Base-by-base conservation (phyloP, 2,888 invertebrate species). In the Nomada lathburiana region DNA sequence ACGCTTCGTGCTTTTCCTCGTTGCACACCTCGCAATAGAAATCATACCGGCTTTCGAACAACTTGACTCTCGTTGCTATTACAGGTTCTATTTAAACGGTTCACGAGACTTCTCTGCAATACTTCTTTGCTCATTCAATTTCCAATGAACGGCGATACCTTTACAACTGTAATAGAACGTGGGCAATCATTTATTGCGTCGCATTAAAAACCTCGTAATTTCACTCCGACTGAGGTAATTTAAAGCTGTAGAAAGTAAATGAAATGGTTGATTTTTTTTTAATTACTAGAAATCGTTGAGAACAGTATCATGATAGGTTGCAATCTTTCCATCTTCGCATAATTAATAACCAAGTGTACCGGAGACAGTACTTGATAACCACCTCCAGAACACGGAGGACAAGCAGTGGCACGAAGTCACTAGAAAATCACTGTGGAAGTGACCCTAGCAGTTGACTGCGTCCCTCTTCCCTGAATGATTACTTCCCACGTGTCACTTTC, bases 301-400 rank as follows among this genome's bases (percentile, higher is more conserved):
- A 7, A 36, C 7, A 36, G 36, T 29, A 29, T 29, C 29, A 7
- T 29, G 36, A 36, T 36, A 36, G 36, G 36, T 36, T 36, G 36
- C 36, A 36, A 36, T 0, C 36, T 36, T 36, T 36, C 36, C 9
- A 9, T 7, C 20, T n/a, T 52, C 42, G n/a, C 64, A 29, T 53
- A 65, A 78, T 80, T 80, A 69, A 75, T 68, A 78, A 86, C 74
- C 78, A 78, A 55, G 52, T 78, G 73, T 59, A 64, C 55, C 50
- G 70, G 62, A 52, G 71, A 83, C 50, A 81, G 75, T 75, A 70
- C 64, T n/a, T 74, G 73, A 84, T 84, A 76, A 59, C 72, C 76
- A 75, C 64, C 72, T 69, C 76, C 59, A 69, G 73, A 85, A 86
- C 79, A 84, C 87, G 90, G 90, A 89, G 89, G 84, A 79, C 52